Evolutionary conservation across 2,888 invertebrate genomes (phyloP).

Genomic region (Spodoptera littoralis): DNA sequence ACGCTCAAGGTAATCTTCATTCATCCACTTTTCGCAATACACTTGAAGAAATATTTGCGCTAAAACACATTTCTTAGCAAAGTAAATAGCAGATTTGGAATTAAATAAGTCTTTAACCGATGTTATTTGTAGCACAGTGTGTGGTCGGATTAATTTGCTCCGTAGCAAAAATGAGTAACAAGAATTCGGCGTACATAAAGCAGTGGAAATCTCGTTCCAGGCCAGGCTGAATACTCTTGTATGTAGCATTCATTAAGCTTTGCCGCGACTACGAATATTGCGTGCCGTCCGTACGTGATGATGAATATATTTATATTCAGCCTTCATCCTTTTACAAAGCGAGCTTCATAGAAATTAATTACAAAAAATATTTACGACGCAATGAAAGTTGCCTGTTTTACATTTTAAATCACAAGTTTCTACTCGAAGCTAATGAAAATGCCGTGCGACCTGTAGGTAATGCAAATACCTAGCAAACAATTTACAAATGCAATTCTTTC

Average conservation of each 20-base stretch:
- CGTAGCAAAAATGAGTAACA: slow-evolving; percentile 6
- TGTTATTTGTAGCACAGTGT: background rate
- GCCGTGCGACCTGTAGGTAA: slow-evolving; percentile 39
- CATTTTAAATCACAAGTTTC: slow-evolving; percentile 51
- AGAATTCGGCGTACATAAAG: slow-evolving; percentile 11
- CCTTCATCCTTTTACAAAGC: slow-evolving; percentile 23
- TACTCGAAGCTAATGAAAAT: slow-evolving; percentile 44
- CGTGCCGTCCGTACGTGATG: slow-evolving; percentile 36
- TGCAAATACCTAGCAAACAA: slow-evolving; percentile 35
- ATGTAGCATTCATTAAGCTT: slow-evolving; percentile 41
- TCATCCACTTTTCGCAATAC: slow-evolving; percentile 28
- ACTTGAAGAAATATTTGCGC: slow-evolving; percentile 23
- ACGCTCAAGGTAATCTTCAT: slow-evolving; percentile 46
- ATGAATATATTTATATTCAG: slow-evolving; percentile 37
- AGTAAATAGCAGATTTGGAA: too few species aligned
- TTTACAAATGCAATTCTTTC: slow-evolving; percentile 51
- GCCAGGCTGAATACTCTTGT: slow-evolving; percentile 21
- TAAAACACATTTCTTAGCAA: slow-evolving; percentile 4
- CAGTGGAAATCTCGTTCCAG: slow-evolving; percentile 27
- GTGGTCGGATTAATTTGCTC: background rate
- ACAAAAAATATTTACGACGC: slow-evolving; percentile 36
- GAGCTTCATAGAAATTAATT: slow-evolving; percentile 33
- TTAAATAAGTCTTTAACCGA: slow-evolving; percentile 1
- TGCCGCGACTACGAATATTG: slow-evolving; percentile 44
- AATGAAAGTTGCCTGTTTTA: slow-evolving; percentile 48